Evolutionary conservation across 2,113 vertebrate species (phyloP), one percentile per base, ranked within the genome.

Genomic region (Pogona vitticeps): DNA sequence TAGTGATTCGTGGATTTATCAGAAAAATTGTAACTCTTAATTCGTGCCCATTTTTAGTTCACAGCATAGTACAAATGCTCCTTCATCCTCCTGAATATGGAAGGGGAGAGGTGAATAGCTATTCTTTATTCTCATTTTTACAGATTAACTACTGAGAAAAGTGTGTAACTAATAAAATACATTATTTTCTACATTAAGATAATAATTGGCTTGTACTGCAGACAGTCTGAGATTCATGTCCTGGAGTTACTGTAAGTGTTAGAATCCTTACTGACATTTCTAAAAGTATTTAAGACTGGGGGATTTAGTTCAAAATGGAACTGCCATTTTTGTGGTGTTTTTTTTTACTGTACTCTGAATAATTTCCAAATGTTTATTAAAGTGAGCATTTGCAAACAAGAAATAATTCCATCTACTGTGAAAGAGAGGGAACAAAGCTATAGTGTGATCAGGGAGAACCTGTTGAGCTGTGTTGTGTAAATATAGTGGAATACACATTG

Each of bases 261-360:
- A 59, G 58, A 59, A 72, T 72, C 52, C 52, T 59, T 58, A 59
- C 28, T 59, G 68, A 72, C 23, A 72, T 31, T 26, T 72, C n/a
- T 72, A 17, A 83, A 83, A 73, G 52, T 38, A 59, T 46, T 59
- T 72, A 58, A 71, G 14, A 73, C 59, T 13, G 26, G 58, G 28
- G 61, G 61, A 67, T 67, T 67, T n/a, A 81, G 72, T 72, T 83
- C 67, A 82, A 72, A 59, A 71, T 83, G n/a, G 28, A 83, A 14
- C 58, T 83, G n/a, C 23, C 68, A 59, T 72, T 42, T 33, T 58
- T 59, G 72, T n/a, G 52, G 52, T 46, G 72, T 59, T 83, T 83
- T 65, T 8, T 70, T 33, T 23, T 82, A 42, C 42, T 79, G 56
- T 79, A 61, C 7, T 21, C 31, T 65, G 59, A 58, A 26, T 38